A percentile compares a stretch with the other conserved stretches of the same genome.
These are phyloP conservation scores for Otolemur garnettii DNA, from an alignment of 2,113 vertebrate species.

Conservation along the genomic window DNA sequence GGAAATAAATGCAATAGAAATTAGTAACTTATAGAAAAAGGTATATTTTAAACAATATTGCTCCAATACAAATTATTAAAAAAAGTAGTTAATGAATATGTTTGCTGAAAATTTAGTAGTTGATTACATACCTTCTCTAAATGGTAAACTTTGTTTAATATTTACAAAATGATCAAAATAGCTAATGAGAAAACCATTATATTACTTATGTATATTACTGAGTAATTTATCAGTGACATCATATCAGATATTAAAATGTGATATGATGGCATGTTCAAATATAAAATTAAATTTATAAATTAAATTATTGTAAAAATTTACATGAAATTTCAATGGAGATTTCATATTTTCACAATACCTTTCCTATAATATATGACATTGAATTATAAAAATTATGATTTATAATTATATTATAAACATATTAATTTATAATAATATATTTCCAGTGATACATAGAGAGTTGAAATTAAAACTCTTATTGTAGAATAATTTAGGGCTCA, in stretches of 20 bases:
- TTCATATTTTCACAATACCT: not conserved
- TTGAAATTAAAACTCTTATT: not conserved
- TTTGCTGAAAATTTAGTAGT: not conserved
- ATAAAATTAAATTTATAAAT: not conserved
- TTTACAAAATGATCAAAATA: not conserved
- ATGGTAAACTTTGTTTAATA: not conserved
- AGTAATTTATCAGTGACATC: not conserved
- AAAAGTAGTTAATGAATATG: not conserved
- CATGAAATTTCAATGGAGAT: not conserved
- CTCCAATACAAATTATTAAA: not conserved
- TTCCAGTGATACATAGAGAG: not conserved
- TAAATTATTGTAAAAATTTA: not conserved
- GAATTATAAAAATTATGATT: not conserved
- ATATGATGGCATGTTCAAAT: not conserved
- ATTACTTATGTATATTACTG: not conserved
- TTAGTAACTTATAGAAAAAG: constrained; percentile 5
- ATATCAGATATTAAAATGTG: not conserved
- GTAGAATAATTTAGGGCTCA: not conserved
- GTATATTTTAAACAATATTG: not conserved
- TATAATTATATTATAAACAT: not conserved
- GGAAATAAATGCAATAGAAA: not conserved
- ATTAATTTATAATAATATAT: not conserved
- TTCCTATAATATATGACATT: not conserved
- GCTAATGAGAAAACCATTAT: not conserved
- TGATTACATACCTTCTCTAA: not conserved